Percentiles rank a stretch among this genome's conserved stretches.
phyloP scores from a whole-genome alignment of 2,113 vertebrate species.

The Hemibagrus wyckioides region DNA sequence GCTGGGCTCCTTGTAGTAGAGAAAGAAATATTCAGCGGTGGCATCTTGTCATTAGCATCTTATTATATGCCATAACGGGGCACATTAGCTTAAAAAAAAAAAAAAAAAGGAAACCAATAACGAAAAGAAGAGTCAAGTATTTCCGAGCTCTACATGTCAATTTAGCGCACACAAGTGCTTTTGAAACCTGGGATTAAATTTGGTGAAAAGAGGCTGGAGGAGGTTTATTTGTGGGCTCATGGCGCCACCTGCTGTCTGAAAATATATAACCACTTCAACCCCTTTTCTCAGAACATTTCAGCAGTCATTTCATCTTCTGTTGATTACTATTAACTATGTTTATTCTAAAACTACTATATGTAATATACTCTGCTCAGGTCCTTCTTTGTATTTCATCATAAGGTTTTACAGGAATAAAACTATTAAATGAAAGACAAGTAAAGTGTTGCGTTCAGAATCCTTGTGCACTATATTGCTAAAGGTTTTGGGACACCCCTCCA shows the following conservation, averaged over 20 bases:
- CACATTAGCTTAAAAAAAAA: slow-evolving; percentile 73
- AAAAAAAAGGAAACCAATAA: slow-evolving; percentile 76
- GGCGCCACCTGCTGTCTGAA: slow-evolving; percentile 74
- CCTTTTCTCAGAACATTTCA: background rate
- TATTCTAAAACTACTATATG: no score
- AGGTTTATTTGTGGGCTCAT: slow-evolving; percentile 69
- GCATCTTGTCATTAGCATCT: slow-evolving; percentile 61
- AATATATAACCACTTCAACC: background rate
- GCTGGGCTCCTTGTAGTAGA: background rate
- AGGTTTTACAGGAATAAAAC: background rate
- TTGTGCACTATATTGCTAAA: no score
- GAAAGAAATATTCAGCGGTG: slow-evolving; percentile 31
- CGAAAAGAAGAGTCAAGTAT: slow-evolving; percentile 82
- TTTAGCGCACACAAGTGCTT: slow-evolving; percentile 81
- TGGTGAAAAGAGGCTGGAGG: slow-evolving; percentile 56
- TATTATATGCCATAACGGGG: slow-evolving; percentile 72
- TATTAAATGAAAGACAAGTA: no score
- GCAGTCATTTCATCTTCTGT: background rate
- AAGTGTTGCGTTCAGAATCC: no score
- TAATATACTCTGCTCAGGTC: background rate
- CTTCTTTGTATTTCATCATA: background rate
- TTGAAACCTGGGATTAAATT: slow-evolving; percentile 78
- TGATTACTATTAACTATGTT: background rate
- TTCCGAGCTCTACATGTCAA: slow-evolving; percentile 80
- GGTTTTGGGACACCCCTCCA: no score